Conservation (phyloP, 2,797 vertebrate genomes). For the Sebastes variabilis region DNA sequence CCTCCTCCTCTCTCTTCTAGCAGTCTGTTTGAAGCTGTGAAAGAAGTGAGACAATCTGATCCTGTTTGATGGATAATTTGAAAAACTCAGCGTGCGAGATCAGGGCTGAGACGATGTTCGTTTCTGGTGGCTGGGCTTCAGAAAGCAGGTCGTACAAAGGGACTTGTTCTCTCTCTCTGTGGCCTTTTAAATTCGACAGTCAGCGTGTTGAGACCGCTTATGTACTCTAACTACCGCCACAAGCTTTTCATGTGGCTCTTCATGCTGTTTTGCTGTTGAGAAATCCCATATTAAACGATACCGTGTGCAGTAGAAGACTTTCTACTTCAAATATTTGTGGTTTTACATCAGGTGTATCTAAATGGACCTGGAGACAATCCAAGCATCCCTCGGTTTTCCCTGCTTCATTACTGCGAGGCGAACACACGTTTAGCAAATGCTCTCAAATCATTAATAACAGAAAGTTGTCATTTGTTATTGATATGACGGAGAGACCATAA, state of each 20-base stretch:
- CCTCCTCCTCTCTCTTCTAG: slow-evolving; percentile 39
- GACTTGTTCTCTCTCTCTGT: slow-evolving; percentile 35
- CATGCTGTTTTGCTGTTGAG: slow-evolving; percentile 36
- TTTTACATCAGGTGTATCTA: slow-evolving; percentile 35
- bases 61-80: slow-evolving; percentile 74
- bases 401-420: neutral
- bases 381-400: neutral
- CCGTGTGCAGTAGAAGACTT: neutral
- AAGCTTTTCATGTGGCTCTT: slow-evolving; percentile 52
- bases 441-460: neutral
- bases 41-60: slow-evolving; percentile 62
- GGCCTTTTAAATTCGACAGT: slow-evolving; percentile 39
- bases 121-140: slow-evolving; percentile 45
- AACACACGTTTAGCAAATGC: neutral
- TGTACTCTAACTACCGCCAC: slow-evolving; percentile 41
- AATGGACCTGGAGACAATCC: neutral
- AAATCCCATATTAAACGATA: slow-evolving; percentile 23
- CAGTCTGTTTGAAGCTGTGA: slow-evolving; percentile 61
- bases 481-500: neutral
- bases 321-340: slow-evolving; percentile 35
- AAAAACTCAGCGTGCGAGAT: slow-evolving; percentile 53
- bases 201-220: slow-evolving; percentile 39
- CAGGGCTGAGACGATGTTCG: slow-evolving; percentile 40
- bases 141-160: slow-evolving; percentile 48
- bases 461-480: neutral